These are phyloP conservation scores for Hemithea aestivaria DNA, from an alignment of 2,888 invertebrate species.

Conservation along the genomic window DNA sequence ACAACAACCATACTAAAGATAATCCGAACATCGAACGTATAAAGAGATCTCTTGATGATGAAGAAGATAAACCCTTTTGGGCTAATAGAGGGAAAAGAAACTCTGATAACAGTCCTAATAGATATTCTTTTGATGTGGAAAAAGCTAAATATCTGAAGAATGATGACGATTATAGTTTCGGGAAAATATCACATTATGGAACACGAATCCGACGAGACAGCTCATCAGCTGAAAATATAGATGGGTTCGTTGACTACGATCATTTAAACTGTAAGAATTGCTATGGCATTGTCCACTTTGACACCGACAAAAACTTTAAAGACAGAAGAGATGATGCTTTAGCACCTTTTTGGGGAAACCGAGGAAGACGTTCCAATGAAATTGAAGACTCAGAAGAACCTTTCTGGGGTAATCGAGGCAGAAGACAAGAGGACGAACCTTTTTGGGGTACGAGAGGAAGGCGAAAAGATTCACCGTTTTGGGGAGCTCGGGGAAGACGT, in stretches of 20 bases:
- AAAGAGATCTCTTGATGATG: conserved; percentile 50
- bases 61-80: conserved; percentile 48
- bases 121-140: conserved; percentile 27
- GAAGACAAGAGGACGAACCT: conserved; percentile 40
- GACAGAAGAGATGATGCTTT: conserved; percentile 38
- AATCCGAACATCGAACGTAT: conserved; percentile 41
- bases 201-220: conserved; percentile 56
- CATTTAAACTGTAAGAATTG: conserved; percentile 35
- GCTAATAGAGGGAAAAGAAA: conserved; percentile 46
- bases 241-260: conserved; percentile 27
- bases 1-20: conserved; percentile 32
- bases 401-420: conserved; percentile 56
- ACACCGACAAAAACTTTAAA: conserved; percentile 14
- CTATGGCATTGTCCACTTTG: conserved; percentile 24
- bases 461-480: conserved; percentile 35
- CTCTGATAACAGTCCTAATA: conserved; percentile 22
- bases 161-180: conserved; percentile 31
- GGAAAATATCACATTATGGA: conserved; percentile 64
- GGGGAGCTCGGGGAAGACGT: conserved; percentile 38
- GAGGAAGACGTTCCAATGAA: conserved; percentile 42
- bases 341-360: conserved; percentile 51
- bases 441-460: conserved; percentile 48
- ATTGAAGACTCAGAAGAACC: conserved; percentile 27
- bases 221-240: conserved; percentile 37
- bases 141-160: conserved; percentile 31